phyloP scores from a whole-genome alignment of 2,888 invertebrate genomes.

The Hydroisotoma schaefferi region DNA sequence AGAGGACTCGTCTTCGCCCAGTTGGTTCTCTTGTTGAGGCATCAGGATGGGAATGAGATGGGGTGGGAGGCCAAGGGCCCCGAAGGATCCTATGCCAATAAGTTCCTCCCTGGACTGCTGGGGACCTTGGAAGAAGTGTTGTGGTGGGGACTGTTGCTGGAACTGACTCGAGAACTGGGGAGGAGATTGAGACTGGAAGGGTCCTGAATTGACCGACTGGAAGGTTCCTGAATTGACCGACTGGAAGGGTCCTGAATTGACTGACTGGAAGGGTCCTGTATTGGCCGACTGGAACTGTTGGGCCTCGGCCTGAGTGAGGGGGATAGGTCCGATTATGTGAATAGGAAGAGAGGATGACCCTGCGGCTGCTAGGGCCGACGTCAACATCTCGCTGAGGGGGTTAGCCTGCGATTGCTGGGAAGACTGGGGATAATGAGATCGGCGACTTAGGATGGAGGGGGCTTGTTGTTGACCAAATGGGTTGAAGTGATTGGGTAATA shows the following conservation, averaged over 20 bases:
- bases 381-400: conserved; percentile 9
- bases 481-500: conserved; percentile 16
- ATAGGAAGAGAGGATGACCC: conserved; percentile 51
- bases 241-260: conserved; percentile 19
- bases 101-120: neutral
- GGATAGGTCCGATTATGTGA: conserved; percentile 52
- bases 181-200: too few relatives aligned
- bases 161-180: conserved; percentile 4
- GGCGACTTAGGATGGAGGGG: neutral
- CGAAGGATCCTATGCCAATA: conserved; percentile 5
- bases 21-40: conserved; percentile 6
- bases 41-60: conserved; percentile 29
- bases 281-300: conserved; percentile 22
- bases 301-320: conserved; percentile 25
- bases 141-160: conserved; percentile 2
- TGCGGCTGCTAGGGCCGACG: conserved; percentile 54
- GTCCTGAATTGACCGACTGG: conserved; percentile 15
- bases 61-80: conserved; percentile 14
- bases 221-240: too few relatives aligned
- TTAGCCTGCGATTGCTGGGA: too few relatives aligned
- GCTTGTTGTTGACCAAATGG: neutral
- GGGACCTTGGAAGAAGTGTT: neutral
- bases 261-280: conserved; percentile 16
- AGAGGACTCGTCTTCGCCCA: conserved; percentile 1
- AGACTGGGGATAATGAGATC: neutral